Base-by-base conservation (phyloP, 2,113 vertebrate species). In the Rhadina sibilatrix region DNA sequence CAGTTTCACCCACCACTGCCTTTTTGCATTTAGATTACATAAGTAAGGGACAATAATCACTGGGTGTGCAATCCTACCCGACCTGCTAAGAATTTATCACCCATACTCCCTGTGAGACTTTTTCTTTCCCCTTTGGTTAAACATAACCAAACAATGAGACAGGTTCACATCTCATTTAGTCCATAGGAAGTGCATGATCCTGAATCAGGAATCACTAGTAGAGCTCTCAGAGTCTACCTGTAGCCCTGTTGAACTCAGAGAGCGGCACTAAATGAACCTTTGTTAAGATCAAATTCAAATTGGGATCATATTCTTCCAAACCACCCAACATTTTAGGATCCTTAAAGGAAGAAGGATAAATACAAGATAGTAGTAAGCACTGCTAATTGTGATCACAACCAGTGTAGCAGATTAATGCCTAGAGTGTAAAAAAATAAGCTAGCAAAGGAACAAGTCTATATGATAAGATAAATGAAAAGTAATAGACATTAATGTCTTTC, bases 201-300 rank as follows among this genome's bases (percentile, higher is more conserved):
- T 0, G 0, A 37, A 65, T 15, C 0, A 0, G 20, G 30, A 70
- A 17, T 80, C 47, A 68, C 6, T 28, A 37, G 22, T 0, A 81
- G 27, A 69, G 37, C 9, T 85, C 44, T 72, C 53, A 61, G 31
- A 64, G 22, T 13, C 7, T 79, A 19, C 38, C 23, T 64, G 22
- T 12, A 60, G 53, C 37, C 52, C 12, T 37, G 22, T n/a, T 57
- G 38, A 65, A 80, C 17, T 60, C 35, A 52, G 18, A 38, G 7
- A 38, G 4, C 5, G 66, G 17, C 17, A 37, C 12, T 27, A 38
- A 28, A 6, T 44, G 10, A 70, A 52, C 4, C 2, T 20, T 46
- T 5, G 10, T 38, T 44, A 69, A 8, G 5, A 50, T 64, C 8
- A 42, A 60, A 64, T 68, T 64, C 5, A 68, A 64, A 64, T 13